phyloP scores from a whole-genome alignment of 1,140 invertebrate genomes.

The Pseudachorutes palmiensis region DNA sequence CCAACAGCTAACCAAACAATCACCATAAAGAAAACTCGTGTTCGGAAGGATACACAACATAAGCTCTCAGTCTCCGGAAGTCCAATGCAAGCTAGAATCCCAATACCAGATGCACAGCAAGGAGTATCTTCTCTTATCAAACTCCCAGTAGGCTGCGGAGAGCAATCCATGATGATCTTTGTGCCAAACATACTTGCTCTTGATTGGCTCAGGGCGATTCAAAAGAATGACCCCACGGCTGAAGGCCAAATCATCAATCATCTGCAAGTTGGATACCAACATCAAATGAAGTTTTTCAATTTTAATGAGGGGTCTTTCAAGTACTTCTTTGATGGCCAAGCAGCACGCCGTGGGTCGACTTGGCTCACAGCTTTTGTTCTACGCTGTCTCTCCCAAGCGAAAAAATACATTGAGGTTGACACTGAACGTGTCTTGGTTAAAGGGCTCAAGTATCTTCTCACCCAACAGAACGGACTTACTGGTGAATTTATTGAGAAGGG shows the following conservation, averaged over 20 bases:
- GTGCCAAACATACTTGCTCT: conserved; percentile 53
- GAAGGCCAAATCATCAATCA: not conserved
- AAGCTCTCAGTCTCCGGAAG: not conserved
- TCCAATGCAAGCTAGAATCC: not conserved
- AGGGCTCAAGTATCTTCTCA: conserved; percentile 41
- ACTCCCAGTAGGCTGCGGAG: conserved; percentile 56
- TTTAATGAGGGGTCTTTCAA: not conserved
- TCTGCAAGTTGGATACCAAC: not conserved
- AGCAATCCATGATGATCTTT: conserved; percentile 57
- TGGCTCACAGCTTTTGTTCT: conserved; percentile 94
- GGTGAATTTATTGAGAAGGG: conserved; percentile 4
- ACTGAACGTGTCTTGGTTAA: conserved; percentile 39
- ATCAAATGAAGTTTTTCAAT: not conserved
- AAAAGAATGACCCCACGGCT: conserved; percentile 9
- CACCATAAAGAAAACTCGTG: not conserved
- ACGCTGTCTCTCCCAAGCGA: conserved; percentile 74
- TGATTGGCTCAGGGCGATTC: conserved; percentile 48
- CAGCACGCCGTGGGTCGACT: conserved; percentile 55
- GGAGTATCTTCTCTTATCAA: conserved; percentile 45
- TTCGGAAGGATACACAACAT: not conserved
- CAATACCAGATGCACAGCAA: conserved; percentile 38
- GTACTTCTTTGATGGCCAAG: not conserved
- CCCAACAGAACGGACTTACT: not conserved
- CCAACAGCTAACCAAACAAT: not conserved
- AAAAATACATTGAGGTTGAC: conserved; percentile 69